Conservation (phyloP, 2,888 invertebrate genomes). For the Heliconius hortense region DNA sequence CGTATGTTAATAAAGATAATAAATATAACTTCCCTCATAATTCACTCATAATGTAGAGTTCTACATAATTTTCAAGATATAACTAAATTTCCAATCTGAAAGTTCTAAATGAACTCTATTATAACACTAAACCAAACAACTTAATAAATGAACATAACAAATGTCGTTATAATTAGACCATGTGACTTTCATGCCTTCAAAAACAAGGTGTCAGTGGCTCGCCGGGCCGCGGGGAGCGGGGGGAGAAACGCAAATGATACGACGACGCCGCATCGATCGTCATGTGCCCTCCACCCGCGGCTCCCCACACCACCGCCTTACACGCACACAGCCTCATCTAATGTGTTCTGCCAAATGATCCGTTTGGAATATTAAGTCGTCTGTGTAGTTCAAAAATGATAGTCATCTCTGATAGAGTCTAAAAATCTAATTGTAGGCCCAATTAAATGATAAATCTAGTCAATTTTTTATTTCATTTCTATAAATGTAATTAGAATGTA, state of each 20-base stretch:
- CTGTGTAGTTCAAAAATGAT: constrained; percentile 52
- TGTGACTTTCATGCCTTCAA: constrained; percentile 46
- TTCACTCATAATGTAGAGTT: no score
- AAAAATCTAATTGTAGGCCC: constrained; percentile 1
- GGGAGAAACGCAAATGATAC: constrained; percentile 78
- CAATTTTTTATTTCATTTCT: neutral
- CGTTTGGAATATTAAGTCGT: constrained; percentile 62
- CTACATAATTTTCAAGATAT: neutral
- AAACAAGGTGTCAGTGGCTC: constrained; percentile 46
- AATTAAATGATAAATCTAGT: neutral
- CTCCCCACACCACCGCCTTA: constrained; percentile 61
- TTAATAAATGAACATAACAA: neutral
- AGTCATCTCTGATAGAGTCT: constrained; percentile 47
- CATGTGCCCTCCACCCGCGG: constrained; percentile 52
- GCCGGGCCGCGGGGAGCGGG: constrained; percentile 50
- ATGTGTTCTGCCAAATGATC: constrained; percentile 79
- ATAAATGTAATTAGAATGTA: neutral
- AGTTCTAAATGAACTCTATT: neutral
- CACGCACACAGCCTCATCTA: constrained; percentile 58
- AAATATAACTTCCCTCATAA: no score
- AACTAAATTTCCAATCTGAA: neutral
- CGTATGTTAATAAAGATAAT: no score
- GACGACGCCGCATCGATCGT: constrained; percentile 75
- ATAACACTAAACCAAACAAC: neutral
- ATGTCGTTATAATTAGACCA: constrained; percentile 36